Conservation (phyloP, 1,140 invertebrate species). For the Solen grandis region DNA sequence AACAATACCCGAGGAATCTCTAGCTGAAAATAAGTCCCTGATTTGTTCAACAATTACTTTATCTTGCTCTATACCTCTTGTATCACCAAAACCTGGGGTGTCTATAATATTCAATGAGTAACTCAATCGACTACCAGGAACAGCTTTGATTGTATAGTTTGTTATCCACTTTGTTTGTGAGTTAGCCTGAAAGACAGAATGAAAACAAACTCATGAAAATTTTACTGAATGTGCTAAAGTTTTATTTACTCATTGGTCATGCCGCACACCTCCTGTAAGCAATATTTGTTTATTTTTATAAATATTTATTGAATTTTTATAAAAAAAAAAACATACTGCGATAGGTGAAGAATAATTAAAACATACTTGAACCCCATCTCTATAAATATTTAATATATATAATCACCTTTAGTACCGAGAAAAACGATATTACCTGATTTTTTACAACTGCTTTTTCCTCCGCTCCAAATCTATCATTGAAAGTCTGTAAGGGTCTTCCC, state of each 20-base stretch:
- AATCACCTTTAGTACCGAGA: too few species aligned
- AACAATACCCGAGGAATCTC: conserved; percentile 52
- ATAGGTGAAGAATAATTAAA: background rate
- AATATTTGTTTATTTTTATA: too few species aligned
- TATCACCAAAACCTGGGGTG: conserved; percentile 63
- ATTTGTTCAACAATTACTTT: conserved; percentile 60
- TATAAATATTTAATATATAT: too few species aligned
- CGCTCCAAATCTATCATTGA: conserved; percentile 20
- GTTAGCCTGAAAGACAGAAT: conserved; percentile 41
- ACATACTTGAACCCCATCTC: too few species aligned
- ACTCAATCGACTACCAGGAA: conserved; percentile 10
- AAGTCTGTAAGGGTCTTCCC: conserved; percentile 40
- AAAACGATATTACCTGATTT: conserved; percentile 28
- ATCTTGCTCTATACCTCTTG: conserved; percentile 61
- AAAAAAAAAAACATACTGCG: background rate
- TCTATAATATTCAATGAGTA: conserved; percentile 48
- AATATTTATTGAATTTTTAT: background rate
- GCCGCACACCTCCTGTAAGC: too few species aligned
- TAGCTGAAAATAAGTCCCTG: conserved; percentile 51
- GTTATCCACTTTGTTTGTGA: conserved; percentile 63
- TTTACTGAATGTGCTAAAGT: background rate
- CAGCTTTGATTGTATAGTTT: conserved; percentile 48
- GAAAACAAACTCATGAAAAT: background rate
- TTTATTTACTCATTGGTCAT: too few species aligned
- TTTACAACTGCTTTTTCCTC: conserved; percentile 3